These are phyloP conservation scores for Leptopilina boulardi DNA, from an alignment of 1,140 invertebrate species.

Conservation along the genomic window DNA sequence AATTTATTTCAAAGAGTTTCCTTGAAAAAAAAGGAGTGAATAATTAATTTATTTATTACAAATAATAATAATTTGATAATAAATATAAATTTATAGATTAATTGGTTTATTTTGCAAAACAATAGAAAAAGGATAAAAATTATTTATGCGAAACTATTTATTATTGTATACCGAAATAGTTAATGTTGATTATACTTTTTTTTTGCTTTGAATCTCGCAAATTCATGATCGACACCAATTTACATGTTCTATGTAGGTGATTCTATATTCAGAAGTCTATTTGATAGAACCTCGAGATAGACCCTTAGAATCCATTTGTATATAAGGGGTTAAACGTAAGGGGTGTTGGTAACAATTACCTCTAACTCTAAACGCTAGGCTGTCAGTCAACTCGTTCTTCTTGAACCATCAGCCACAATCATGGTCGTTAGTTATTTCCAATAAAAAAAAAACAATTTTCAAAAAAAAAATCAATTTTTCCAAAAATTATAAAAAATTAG, in stretches of 20 bases:
- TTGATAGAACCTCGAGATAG: constrained; percentile 33
- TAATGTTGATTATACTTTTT: not conserved
- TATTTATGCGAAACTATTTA: no score
- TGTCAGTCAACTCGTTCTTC: constrained; percentile 49
- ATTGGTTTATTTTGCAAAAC: no score
- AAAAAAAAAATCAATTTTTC: not conserved
- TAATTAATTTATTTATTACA: no score
- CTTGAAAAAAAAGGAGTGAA: no score
- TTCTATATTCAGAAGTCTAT: constrained; percentile 29
- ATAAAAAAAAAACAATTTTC: constrained; percentile 39
- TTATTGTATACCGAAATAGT: no score
- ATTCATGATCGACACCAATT: constrained; percentile 29
- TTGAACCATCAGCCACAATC: constrained; percentile 38
- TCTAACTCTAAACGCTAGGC: constrained; percentile 41
- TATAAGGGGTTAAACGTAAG: constrained; percentile 33
- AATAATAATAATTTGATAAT: no score
- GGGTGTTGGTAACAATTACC: constrained; percentile 53
- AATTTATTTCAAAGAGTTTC: no score
- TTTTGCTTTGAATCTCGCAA: not conserved
- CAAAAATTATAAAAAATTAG: not conserved
- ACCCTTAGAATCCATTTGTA: constrained; percentile 26
- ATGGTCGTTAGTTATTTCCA: constrained; percentile 44
- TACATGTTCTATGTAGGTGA: constrained; percentile 2
- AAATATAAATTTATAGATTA: no score
- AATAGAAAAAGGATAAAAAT: no score